These are phyloP conservation scores for Bacillus rossius DNA, from an alignment of 1,140 invertebrate genomes.

Conservation along the genomic window DNA sequence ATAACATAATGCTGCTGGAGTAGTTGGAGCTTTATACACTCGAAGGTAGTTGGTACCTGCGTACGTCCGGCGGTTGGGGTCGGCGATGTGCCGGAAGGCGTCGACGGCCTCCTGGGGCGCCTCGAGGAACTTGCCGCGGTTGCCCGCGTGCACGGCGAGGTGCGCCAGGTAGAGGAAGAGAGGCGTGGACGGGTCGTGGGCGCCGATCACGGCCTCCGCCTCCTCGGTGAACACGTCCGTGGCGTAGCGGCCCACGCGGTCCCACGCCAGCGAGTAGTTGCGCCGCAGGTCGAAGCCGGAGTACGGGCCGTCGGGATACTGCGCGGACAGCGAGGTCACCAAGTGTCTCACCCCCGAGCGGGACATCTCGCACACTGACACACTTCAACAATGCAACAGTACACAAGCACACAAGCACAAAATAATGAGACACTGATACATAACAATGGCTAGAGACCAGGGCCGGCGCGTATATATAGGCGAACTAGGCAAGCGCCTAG, in stretches of 20 bases:
- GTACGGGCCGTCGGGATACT: slow-evolving; percentile 14
- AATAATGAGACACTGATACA: too few species aligned
- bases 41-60: too few species aligned
- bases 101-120: slow-evolving; percentile 55
- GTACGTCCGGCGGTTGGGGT: slow-evolving; percentile 57
- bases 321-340: too few species aligned
- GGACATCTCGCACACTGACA: too few species aligned
- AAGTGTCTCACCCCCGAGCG: too few species aligned
- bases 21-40: too few species aligned
- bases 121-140: slow-evolving; percentile 52
- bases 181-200: slow-evolving; percentile 51
- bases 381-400: too few species aligned
- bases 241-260: slow-evolving; percentile 55
- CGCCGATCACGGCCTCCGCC: slow-evolving; percentile 51
- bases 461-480: neutral
- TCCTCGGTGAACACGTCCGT: slow-evolving; percentile 63
- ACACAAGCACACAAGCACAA: too few species aligned
- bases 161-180: slow-evolving; percentile 65
- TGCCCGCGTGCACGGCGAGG: slow-evolving; percentile 57
- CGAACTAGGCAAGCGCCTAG: too few species aligned
- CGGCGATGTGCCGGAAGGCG: slow-evolving; percentile 56
- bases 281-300: slow-evolving; percentile 7
- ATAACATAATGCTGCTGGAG: too few species aligned
- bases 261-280: slow-evolving; percentile 49
- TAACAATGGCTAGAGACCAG: too few species aligned